Conservation (phyloP, 2,113 vertebrate species). For the Zootoca vivipara region DNA sequence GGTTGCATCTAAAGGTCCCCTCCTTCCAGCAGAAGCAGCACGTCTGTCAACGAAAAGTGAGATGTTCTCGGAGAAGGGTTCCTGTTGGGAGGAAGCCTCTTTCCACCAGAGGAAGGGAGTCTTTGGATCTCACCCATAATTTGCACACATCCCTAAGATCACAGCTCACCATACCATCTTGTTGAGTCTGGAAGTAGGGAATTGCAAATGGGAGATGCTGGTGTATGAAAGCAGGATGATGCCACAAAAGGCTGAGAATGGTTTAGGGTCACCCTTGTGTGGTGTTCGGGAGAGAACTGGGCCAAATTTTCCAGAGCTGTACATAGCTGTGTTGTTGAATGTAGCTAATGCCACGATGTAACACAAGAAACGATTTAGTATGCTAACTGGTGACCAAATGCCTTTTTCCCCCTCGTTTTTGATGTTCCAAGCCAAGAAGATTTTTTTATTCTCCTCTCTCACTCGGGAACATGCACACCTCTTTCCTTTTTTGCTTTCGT, state of each 20-base stretch:
- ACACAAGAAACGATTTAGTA: background rate
- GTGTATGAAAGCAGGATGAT: background rate
- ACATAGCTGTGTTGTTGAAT: slow-evolving; percentile 22
- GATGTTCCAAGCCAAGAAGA: background rate
- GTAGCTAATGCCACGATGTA: slow-evolving; percentile 1
- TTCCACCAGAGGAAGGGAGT: background rate
- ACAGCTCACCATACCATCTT: background rate
- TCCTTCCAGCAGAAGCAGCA: too few species aligned
- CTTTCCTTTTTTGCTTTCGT: slow-evolving; percentile 25
- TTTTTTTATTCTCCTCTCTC: background rate
- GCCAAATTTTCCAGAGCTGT: slow-evolving; percentile 24
- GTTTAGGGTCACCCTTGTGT: slow-evolving; percentile 30
- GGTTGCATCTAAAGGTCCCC: too few species aligned
- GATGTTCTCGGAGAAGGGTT: background rate
- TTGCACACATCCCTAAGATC: background rate
- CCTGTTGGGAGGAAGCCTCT: background rate
- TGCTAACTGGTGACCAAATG: background rate
- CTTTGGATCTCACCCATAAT: background rate
- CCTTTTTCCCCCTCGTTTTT: background rate
- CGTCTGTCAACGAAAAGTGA: too few species aligned
- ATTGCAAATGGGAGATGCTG: background rate
- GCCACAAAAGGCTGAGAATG: background rate
- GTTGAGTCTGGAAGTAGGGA: background rate
- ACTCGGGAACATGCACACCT: slow-evolving; percentile 18
- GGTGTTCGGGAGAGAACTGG: slow-evolving; percentile 42